Base-by-base conservation (phyloP, 2,888 invertebrate species). In the Parnassius apollo region DNA sequence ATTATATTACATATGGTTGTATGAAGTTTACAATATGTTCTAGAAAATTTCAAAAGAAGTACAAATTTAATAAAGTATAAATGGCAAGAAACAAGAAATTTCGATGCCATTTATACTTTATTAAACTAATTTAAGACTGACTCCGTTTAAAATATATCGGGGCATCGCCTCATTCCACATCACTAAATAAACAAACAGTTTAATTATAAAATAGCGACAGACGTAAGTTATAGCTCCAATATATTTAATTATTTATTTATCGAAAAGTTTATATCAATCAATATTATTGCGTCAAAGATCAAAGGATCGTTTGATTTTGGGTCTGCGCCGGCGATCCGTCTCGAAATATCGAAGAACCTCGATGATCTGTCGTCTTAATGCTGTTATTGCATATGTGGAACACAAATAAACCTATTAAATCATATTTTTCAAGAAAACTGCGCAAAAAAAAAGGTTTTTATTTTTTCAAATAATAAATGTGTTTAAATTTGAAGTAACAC, bases 241-340 rank as follows among this genome's bases (percentile, higher is more conserved):
- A 62, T 54, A 50, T 58, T 25, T 12, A 57, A 42, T 42, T 44
- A 49, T 57, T 62, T 57, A 45, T 53, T 54, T 49, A 22, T 42
- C 42, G 45, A 13, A n/a, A 25, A 50, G 53, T 62, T 62, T 54
- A 62, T 62, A 62, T 58, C 42, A 13, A 35, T 54, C 50, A 58
- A 57, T 58, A 58, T 62, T 62, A 62, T 58, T 57, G 62, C 49
- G 48, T 25, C 50, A 18, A 18, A 62, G 54, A 62, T 62, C 62
- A 62, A 62, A 62, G 48, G 61, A 50, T 25, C 56, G 45, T 51
- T 51, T 51, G 61, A 57, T 56, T 50, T 49, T 22, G 13, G 45
- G 9, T 2, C 50, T 50, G 50, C 50, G 48, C 49, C 42, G 42
- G 22, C 42, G 10, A 42, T 52, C 44, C 50, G 52, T 12, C 45